Percentiles rank a stretch among this genome's conserved stretches.
Conservation (phyloP, 2,797 vertebrate genomes). For the Xiphophorus birchmanni region DNA sequence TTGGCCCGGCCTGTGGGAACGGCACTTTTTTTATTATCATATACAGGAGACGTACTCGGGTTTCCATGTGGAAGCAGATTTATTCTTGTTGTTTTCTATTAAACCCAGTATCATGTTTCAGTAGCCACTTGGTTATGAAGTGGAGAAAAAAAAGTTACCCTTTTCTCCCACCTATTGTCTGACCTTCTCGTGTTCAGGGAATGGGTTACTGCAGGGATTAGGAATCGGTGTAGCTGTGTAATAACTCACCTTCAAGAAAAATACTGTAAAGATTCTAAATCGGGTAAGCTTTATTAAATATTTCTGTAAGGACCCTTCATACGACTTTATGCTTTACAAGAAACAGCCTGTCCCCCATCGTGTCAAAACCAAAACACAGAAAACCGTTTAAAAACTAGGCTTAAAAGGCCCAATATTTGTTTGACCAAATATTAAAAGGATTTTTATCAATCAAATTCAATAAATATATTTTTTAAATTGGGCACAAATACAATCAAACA, state of each 20-base stretch:
- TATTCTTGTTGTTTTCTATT: neutral
- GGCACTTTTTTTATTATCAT: conserved; percentile 12
- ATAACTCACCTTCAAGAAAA: conserved; percentile 51
- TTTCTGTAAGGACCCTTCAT: neutral
- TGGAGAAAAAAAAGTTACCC: conserved; percentile 15
- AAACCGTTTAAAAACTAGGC: neutral
- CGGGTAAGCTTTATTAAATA: neutral
- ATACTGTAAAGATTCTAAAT: neutral
- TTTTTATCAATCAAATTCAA: neutral
- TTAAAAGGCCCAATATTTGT: neutral
- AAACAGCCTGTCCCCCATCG: neutral
- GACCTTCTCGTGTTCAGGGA: conserved; percentile 56
- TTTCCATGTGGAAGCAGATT: conserved; percentile 13
- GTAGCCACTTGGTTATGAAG: conserved; percentile 9
- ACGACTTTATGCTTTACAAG: neutral
- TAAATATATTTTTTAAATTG: neutral
- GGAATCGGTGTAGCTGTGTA: conserved; percentile 54
- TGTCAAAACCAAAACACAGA: neutral
- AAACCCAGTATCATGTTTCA: neutral
- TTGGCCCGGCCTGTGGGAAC: conserved; percentile 58
- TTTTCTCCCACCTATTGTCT: conserved; percentile 28
- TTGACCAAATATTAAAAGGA: neutral
- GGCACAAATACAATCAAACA: neutral
- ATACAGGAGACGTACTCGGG: neutral
- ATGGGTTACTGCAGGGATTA: conserved; percentile 49